Evolutionary conservation across 1,140 invertebrate genomes (phyloP), one percentile per base, ranked within the genome.

Genomic region (Coelopa frigida): DNA sequence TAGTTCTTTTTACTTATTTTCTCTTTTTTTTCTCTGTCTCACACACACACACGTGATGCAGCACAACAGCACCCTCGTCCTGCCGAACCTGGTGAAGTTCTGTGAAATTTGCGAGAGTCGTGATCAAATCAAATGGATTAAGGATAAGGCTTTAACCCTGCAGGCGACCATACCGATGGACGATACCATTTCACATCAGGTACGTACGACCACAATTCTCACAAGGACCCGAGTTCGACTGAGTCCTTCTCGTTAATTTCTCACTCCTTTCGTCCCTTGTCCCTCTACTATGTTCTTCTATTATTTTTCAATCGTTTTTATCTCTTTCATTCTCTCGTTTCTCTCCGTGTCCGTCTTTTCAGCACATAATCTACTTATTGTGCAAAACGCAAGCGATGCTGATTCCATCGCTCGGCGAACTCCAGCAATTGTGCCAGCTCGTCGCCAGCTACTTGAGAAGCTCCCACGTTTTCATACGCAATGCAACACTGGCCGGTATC

Each of bases 401-500:
- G 45, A 58, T 69, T 46, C 66, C 66, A 26, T 63, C 63, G 38
- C 42, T 54, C 31, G 47, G 50, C 5, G 66, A 69, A 39, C 46
- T 69, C 49, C 57, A 63, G 33, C 50, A 57, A 36, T 51, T 68
- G 53, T 62, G 55, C 46, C 32, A 58, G 15, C 49, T 67, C 78
- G 84, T 66, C 71, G 72, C 24, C 62, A 75, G 54, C 52, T 77
- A 37, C 58, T 72, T 44, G 49, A 75, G 49, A 68, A 73, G 44
- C 75, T 74, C 54, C 57, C 64, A 46, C 72, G 75, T 51, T 73
- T 80, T 56, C 75, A 81, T 71, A 71, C 76, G 80, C 57, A 78
- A 85, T 29, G 75, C 82, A 10, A 76, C 82, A 22, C 64, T 91
- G 15, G 78, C 86, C 60, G 87, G 87, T 2, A 67, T 84, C n/a